A percentile compares a stretch with the other conserved stretches of the same genome.
phyloP scores from a whole-genome alignment of 2,797 vertebrate species.

The Gephyroberyx darwinii region DNA sequence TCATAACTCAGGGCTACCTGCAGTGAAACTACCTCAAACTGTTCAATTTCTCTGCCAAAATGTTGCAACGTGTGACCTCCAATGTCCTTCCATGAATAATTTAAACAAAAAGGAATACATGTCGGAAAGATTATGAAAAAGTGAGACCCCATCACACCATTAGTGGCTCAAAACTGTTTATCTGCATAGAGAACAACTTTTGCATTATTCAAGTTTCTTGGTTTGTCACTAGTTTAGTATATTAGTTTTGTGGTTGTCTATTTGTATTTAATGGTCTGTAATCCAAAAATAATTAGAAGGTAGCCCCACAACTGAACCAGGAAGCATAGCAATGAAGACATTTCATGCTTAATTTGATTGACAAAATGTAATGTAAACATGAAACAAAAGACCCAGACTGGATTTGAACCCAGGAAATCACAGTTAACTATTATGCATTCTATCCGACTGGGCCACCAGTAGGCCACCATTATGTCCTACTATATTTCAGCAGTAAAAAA shows the following conservation, averaged over 20 bases:
- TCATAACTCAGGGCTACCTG: slow-evolving; percentile 34
- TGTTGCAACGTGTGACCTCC: slow-evolving; percentile 41
- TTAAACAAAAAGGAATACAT: slow-evolving; percentile 51
- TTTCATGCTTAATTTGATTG: slow-evolving; percentile 1
- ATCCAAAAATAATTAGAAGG: neutral
- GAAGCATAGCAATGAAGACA: no score
- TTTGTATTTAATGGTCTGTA: slow-evolving; percentile 3
- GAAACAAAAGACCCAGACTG: neutral
- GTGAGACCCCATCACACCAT: slow-evolving; percentile 18
- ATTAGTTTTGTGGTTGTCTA: neutral
- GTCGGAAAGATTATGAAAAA: slow-evolving; percentile 55
- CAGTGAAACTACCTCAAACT: slow-evolving; percentile 39
- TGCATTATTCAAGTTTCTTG: slow-evolving; percentile 36
- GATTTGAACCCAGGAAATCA: neutral
- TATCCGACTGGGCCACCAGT: no score
- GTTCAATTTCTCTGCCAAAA: slow-evolving; percentile 34
- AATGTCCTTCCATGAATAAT: slow-evolving; percentile 48
- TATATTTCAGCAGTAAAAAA: no score
- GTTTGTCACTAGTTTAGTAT: slow-evolving; percentile 22
- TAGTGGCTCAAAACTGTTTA: slow-evolving; percentile 17
- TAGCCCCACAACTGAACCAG: neutral
- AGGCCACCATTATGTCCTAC: no score
- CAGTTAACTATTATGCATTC: no score
- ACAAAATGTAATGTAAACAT: no score
- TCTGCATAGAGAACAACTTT: slow-evolving; percentile 27